Evolutionary conservation across 1,140 invertebrate species (phyloP), one percentile per base, ranked within the genome.

Genomic region (Bombus pascuorum): DNA sequence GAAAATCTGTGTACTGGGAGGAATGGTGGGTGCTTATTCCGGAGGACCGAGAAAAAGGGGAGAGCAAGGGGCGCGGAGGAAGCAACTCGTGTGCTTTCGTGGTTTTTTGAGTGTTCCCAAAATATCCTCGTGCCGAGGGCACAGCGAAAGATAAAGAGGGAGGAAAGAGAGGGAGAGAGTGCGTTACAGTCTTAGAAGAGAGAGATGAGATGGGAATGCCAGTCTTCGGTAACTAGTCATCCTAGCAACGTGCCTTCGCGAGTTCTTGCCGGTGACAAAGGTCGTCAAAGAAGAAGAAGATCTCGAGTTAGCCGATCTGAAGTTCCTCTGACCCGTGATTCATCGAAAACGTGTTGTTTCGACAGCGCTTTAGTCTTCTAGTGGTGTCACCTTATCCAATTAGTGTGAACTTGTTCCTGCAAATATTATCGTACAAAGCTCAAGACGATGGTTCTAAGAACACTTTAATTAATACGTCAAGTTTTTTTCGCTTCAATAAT

Each of bases 211-310:
- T 83, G 83, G 80, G 79, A 89, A 90, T 90, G 92, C 91, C 93
- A 93, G 92, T 94, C 88, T 89, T 90, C 84, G 87, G 80, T 86
- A 86, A 89, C 89, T 91, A 89, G 85, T 93, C 87, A 90, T 86
- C 86, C 86, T 79, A 87, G 87, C 90, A 86, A 89, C 88, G 86
- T 85, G 84, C 83, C 57, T 66, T 83, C 80, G 82, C 77, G 81
- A 85, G 83, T 86, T 74, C 57, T 79, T 74, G 62, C 22, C 84
- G 65, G 76, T 66, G 76, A 73, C 80, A 89, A 86, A 86, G 66
- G 80, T 75, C 84, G 57, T 62, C 42, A 53, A 59, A 83, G 66
- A 77, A 37, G 39, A 88, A 22, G 37, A 84, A 84, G 62, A 42
- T 76, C 44, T 70, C 15, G 42, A 57, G 42, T 42, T 12, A 12